Evolutionary conservation across 2,888 invertebrate genomes (phyloP), one percentile per base, ranked within the genome.

Genomic region (Antheraea assamensis): DNA sequence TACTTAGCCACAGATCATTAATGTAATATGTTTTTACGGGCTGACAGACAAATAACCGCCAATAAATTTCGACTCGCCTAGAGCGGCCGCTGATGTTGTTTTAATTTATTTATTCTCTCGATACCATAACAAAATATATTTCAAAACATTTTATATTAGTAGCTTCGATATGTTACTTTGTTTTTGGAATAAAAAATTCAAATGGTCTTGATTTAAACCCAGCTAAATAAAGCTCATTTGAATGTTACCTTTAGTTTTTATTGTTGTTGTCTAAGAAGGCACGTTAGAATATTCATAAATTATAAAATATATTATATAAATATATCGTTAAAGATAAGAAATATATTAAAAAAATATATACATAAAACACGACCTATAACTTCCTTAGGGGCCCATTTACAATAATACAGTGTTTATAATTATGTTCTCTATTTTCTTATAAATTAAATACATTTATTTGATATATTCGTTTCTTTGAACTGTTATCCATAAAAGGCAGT

Each of bases 141-240:
- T 3, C 3, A 55, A 55, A 8, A 1, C 5, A n/a, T 61, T 61
- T 27, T 61, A 27, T 27, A 17, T 13, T 68, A 35, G 24, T 31
- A 68, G 24, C 49, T 68, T 13, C 49, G 19, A 30, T 30, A 52
- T 66, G 35, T 78, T 78, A 75, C 78, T 73, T 79, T 78, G 70
- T 64, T 27, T 30, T 27, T 64, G 30, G 27, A 42, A 42, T 64
- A 30, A 15, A 70, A 35, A 74, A 79, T 83, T 87, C 90, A 90
- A 93, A 91, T 91, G 90, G 76, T 80, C 87, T 90, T 88, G 78
- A 89, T 91, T 89, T 92, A 88, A 81, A 92, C 93, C 61, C 94
- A 94, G 94, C 93, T 90, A 87, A 89, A 88, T 89, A 79, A 90
- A 88, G 88, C 81, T 81, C 88, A 90, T 92, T 93, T 91, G 88